Percentiles rank a stretch among this genome's conserved stretches.
Evolutionary conservation across 2,113 vertebrate species (phyloP).

Genomic region (Centropristis striata): DNA sequence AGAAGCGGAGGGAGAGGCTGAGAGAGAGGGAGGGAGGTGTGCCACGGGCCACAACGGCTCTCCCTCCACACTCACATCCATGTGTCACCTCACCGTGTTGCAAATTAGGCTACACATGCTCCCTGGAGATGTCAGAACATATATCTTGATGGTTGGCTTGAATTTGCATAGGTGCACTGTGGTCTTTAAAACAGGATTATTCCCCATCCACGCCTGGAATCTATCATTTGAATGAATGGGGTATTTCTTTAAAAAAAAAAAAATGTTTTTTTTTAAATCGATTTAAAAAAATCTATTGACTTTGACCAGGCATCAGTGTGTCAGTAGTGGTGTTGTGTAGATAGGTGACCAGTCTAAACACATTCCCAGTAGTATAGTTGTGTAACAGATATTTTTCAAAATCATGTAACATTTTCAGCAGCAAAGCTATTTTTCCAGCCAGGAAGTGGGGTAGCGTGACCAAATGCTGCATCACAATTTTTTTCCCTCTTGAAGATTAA

Average conservation of each 20-base stretch:
- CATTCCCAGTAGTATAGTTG: not conserved
- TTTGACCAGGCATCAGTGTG: not conserved
- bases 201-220: slow-evolving; percentile 15
- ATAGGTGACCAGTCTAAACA: not conserved
- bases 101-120: slow-evolving; percentile 78
- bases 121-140: slow-evolving; percentile 76
- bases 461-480: not conserved
- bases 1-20: slow-evolving; percentile 52
- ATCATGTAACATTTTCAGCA: not conserved
- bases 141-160: slow-evolving; percentile 64
- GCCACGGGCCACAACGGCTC: slow-evolving; percentile 69
- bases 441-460: not conserved
- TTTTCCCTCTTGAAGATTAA: not conserved
- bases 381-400: not conserved
- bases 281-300: too few relatives aligned
- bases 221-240: not conserved
- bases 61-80: slow-evolving; percentile 64
- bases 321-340: not conserved
- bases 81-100: slow-evolving; percentile 78
- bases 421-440: not conserved
- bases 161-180: slow-evolving; percentile 68
- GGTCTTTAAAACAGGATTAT: slow-evolving; percentile 26
- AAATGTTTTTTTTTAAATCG: too few relatives aligned
- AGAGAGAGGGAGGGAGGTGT: slow-evolving; percentile 28
- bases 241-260: too few relatives aligned